phyloP scores from a whole-genome alignment of 2,113 vertebrate species.

The Carlito syrichta region DNA sequence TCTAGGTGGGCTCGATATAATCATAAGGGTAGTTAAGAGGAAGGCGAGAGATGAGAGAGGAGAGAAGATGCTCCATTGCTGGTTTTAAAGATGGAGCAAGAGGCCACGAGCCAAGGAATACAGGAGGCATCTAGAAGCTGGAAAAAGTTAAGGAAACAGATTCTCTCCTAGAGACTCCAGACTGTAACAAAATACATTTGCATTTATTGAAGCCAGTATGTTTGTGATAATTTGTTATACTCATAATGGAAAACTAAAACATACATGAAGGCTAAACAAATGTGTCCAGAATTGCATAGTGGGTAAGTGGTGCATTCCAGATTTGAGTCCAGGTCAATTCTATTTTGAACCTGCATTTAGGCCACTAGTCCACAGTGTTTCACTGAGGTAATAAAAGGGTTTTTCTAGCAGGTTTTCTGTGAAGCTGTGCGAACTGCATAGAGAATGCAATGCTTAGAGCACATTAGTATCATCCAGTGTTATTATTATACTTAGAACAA shows the following conservation, averaged over 20 bases:
- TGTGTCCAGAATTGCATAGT: background rate
- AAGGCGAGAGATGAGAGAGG: background rate
- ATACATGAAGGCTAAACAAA: background rate
- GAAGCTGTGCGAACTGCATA: background rate
- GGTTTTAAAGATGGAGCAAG: background rate
- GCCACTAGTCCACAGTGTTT: background rate
- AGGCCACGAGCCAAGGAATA: background rate
- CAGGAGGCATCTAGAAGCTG: background rate
- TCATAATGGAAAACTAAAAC: background rate
- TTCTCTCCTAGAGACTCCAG: background rate
- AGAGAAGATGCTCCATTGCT: background rate
- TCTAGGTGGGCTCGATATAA: too few species aligned
- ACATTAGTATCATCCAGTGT: accelerated
- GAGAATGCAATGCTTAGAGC: background rate
- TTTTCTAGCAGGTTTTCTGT: background rate
- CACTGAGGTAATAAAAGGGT: background rate
- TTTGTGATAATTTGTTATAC: background rate
- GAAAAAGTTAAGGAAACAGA: background rate
- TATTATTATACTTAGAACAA: background rate
- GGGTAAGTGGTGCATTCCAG: background rate
- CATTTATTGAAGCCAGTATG: background rate
- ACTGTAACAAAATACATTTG: background rate
- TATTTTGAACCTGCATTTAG: background rate
- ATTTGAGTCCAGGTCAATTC: background rate
- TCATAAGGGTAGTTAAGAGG: background rate